Evolutionary conservation across 2,113 vertebrate genomes (phyloP).

Genomic region (Pterocles burchelli): DNA sequence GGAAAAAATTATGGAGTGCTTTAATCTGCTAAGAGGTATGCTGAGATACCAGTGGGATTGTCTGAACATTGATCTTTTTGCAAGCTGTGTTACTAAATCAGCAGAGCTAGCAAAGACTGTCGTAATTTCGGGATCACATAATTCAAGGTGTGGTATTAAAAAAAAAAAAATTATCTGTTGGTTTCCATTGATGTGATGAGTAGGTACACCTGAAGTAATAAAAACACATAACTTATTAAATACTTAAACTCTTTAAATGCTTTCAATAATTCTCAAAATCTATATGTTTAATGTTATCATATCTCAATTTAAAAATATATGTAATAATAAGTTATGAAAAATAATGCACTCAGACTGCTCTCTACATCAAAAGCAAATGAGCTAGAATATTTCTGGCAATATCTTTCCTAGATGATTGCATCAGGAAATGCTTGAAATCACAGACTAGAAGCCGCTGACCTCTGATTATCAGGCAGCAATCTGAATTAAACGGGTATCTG

Average conservation of each 20-base stretch:
- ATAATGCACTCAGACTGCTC: background rate
- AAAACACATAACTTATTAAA: background rate
- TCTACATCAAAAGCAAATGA: background rate
- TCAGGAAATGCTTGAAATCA: background rate
- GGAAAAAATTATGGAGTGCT: conserved; percentile 11
- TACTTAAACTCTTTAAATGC: background rate
- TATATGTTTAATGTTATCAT: background rate
- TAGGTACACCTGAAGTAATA: background rate
- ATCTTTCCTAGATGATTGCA: background rate
- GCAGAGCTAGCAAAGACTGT: background rate
- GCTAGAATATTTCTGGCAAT: background rate
- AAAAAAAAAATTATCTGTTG: background rate
- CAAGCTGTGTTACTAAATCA: conserved; percentile 7
- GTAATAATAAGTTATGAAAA: background rate
- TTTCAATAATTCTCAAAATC: background rate
- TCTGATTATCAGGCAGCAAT: background rate
- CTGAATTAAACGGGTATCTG: background rate
- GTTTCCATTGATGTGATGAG: background rate
- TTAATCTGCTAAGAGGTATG: conserved; percentile 14
- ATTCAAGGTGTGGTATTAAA: background rate
- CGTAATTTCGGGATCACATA: background rate
- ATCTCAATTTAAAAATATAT: background rate
- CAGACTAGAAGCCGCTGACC: background rate
- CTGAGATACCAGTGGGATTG: background rate
- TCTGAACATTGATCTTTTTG: conserved; percentile 5